phyloP scores from a whole-genome alignment of 2,113 vertebrate species.

The Lethenteron reissneri region DNA sequence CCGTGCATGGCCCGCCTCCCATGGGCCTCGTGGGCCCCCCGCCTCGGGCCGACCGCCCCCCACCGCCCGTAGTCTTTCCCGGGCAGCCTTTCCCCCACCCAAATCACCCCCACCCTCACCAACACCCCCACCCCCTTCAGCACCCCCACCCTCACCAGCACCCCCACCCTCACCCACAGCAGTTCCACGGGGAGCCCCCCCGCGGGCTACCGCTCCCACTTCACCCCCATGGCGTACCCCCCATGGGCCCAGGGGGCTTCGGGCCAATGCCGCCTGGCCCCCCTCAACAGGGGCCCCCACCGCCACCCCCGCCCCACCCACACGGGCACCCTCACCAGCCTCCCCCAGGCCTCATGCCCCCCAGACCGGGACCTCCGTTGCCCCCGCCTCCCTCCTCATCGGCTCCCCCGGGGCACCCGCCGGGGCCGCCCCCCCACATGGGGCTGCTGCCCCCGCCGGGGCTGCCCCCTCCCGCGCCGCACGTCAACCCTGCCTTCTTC shows the following conservation, averaged over 20 bases:
- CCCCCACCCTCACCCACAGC: too few species aligned
- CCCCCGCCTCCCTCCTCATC: constrained; percentile 6
- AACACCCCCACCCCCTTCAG: too few species aligned
- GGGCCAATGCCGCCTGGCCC: neutral
- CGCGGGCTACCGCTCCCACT: neutral
- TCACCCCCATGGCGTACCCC: neutral
- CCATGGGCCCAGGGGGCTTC: neutral
- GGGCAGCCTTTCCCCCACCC: constrained; percentile 88
- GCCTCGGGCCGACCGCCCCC: constrained; percentile 65
- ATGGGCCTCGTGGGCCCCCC: constrained; percentile 61
- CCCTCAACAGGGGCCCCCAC: neutral
- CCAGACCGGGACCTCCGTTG: constrained; percentile 5
- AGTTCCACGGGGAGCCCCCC: neutral
- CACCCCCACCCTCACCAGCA: too few species aligned
- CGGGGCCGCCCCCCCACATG: constrained; percentile 8
- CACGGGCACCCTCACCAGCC: neutral
- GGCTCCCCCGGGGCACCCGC: neutral
- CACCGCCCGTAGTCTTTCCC: constrained; percentile 86
- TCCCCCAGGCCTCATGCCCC: constrained; percentile 8
- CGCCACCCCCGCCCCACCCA: constrained; percentile 2
- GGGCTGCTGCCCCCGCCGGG: constrained; percentile 16
- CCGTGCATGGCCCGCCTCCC: constrained; percentile 74
- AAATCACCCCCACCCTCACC: too few species aligned
- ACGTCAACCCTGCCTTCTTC: constrained; percentile 64
- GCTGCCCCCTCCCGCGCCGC: constrained; percentile 36